Conservation (phyloP, 2,888 invertebrate species). For the Pelosia muscerda region DNA sequence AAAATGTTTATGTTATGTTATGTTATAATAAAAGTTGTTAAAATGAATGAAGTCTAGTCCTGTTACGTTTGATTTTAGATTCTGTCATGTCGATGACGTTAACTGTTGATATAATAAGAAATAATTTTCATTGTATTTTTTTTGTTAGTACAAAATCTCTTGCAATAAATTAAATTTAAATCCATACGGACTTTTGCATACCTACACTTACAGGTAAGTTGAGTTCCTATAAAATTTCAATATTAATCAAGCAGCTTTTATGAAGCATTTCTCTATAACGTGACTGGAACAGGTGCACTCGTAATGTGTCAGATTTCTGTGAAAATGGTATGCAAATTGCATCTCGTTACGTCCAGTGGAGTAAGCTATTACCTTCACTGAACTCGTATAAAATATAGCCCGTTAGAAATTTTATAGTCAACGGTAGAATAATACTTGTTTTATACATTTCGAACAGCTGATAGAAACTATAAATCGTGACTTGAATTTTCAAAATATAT, state of each 20-base stretch:
- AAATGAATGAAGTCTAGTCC: no score
- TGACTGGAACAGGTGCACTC: conserved; percentile 10
- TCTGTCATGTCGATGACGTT: no score
- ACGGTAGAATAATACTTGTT: background rate
- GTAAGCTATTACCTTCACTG: conserved; percentile 6
- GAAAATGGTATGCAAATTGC: conserved; percentile 15
- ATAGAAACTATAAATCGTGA: background rate
- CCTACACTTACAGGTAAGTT: background rate
- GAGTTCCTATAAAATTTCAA: background rate
- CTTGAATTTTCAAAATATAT: background rate
- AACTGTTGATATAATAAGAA: no score
- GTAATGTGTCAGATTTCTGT: conserved; percentile 6
- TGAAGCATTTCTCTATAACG: background rate
- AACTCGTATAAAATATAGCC: conserved; percentile 9
- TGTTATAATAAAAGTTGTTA: no score
- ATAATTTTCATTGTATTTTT: no score
- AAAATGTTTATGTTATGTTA: no score
- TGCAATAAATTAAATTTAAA: no score
- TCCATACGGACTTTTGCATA: background rate
- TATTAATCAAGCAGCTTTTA: conserved; percentile 5
- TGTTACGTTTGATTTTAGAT: no score
- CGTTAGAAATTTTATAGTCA: background rate
- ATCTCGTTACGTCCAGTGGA: conserved; percentile 12
- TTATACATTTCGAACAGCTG: background rate
- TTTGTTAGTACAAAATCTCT: no score